A percentile compares a stretch with the other conserved stretches of the same genome.
Evolutionary conservation across 2,888 invertebrate species (phyloP).

Genomic region (Sinotaia quadrata): DNA sequence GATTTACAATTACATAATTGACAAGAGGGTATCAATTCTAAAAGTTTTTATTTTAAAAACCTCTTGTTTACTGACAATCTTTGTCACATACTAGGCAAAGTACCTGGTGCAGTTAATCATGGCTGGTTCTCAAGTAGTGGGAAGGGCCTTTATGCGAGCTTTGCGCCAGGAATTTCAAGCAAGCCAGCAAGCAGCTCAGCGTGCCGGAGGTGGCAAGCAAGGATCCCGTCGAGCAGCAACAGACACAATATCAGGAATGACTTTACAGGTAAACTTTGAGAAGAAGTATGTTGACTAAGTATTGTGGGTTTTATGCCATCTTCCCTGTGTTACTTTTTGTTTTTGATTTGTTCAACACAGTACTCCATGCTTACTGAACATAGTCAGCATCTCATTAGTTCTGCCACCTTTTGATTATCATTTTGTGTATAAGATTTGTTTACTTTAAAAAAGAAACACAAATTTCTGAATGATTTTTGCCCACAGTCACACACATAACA

Average conservation of each 20-base stretch:
- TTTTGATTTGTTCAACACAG: too few species aligned
- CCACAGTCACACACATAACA: too few species aligned
- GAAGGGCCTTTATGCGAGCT: slow-evolving; percentile 91
- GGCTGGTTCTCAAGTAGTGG: slow-evolving; percentile 89
- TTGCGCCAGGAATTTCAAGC: slow-evolving; percentile 78
- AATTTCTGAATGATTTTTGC: too few species aligned
- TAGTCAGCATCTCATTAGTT: too few species aligned
- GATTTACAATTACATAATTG: too few species aligned
- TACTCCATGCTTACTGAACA: too few species aligned
- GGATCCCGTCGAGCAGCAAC: slow-evolving; percentile 55
- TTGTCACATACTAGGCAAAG: slow-evolving; percentile 80
- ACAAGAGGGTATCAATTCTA: neutral
- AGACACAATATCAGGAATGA: slow-evolving; percentile 77
- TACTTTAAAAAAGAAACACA: too few species aligned
- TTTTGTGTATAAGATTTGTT: too few species aligned
- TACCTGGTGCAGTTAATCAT: slow-evolving; percentile 93
- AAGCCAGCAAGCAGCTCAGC: slow-evolving; percentile 69
- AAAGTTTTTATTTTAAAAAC: neutral
- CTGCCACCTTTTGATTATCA: too few species aligned
- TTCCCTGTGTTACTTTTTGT: too few species aligned
- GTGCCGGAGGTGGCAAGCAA: slow-evolving; percentile 53
- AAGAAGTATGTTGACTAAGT: too few species aligned
- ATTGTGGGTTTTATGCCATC: too few species aligned
- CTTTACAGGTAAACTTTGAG: slow-evolving; percentile 77
- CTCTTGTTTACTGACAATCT: neutral